phyloP scores from a whole-genome alignment of 2,888 invertebrate species.

The Allacma fusca region DNA sequence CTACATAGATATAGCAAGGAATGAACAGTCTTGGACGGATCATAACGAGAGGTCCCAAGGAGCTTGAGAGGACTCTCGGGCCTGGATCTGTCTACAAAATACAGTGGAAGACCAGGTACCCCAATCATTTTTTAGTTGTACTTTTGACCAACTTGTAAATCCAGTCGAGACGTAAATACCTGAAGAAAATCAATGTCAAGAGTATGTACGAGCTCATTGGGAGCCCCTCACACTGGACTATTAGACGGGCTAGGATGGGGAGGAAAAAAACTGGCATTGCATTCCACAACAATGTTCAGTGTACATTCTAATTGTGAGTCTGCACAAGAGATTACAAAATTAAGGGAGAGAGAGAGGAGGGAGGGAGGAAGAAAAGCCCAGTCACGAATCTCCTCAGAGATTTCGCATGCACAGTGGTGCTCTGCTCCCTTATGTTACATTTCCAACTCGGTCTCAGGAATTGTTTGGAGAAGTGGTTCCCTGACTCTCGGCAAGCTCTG shows the following conservation, averaged over 20 bases:
- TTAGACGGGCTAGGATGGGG: not conserved
- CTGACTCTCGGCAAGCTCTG: no score
- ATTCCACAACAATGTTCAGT: not conserved
- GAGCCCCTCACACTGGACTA: not conserved
- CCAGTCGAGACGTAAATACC: conserved; percentile 17
- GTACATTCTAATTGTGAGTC: not conserved
- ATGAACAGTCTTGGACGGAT: not conserved
- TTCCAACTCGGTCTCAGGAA: no score
- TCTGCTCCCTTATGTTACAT: no score
- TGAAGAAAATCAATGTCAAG: not conserved
- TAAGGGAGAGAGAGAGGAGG: conserved; percentile 11
- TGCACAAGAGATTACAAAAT: not conserved
- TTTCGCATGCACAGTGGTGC: no score
- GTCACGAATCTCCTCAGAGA: not conserved
- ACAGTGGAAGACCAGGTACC: not conserved
- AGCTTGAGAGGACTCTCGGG: no score
- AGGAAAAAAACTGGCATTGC: not conserved
- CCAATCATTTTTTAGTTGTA: not conserved
- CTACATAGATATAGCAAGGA: no score
- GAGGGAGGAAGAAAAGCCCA: not conserved
- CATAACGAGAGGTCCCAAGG: not conserved
- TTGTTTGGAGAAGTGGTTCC: no score
- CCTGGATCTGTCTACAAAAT: not conserved
- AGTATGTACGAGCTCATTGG: not conserved
- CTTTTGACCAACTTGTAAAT: not conserved